Percentiles rank a stretch among this genome's conserved stretches.
These are phyloP conservation scores for Porites evermanni DNA, from an alignment of 92 coral and sea anemone genomes.

Conservation along the genomic window DNA sequence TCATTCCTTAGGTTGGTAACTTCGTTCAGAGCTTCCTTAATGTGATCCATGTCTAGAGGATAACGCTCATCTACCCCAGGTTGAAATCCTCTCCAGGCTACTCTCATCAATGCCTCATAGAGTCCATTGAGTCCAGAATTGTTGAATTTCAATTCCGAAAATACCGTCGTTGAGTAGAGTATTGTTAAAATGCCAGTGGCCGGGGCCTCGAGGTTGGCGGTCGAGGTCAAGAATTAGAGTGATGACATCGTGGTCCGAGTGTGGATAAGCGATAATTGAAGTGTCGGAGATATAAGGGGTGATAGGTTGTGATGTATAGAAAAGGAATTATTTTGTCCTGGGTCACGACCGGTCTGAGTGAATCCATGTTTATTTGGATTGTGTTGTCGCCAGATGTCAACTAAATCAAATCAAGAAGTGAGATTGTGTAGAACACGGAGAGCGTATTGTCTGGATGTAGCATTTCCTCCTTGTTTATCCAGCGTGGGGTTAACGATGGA, in stretches of 20 bases:
- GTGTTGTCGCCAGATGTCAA: neutral
- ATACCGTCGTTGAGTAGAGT: no score
- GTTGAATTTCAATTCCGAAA: no score
- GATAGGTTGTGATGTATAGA: neutral
- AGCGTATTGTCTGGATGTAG: no score
- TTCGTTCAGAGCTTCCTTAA: neutral
- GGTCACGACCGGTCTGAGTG: neutral
- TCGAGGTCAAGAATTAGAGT: neutral
- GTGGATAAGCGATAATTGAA: neutral
- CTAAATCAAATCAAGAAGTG: neutral
- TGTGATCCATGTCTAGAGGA: neutral
- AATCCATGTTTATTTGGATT: neutral
- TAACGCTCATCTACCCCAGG: constrained; percentile 35
- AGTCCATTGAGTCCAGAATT: no score
- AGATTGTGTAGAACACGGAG: neutral
- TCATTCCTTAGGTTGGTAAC: neutral
- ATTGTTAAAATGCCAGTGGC: neutral
- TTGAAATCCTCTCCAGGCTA: constrained; percentile 2
- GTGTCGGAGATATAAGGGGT: neutral
- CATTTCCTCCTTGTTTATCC: neutral
- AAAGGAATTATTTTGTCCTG: neutral
- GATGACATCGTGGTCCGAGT: neutral
- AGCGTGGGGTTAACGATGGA: neutral
- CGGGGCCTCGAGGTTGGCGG: neutral
- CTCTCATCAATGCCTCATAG: neutral